Percentiles rank a stretch among this genome's conserved stretches.
Conservation (phyloP, 2,797 vertebrate genomes). For the Anableps anableps region DNA sequence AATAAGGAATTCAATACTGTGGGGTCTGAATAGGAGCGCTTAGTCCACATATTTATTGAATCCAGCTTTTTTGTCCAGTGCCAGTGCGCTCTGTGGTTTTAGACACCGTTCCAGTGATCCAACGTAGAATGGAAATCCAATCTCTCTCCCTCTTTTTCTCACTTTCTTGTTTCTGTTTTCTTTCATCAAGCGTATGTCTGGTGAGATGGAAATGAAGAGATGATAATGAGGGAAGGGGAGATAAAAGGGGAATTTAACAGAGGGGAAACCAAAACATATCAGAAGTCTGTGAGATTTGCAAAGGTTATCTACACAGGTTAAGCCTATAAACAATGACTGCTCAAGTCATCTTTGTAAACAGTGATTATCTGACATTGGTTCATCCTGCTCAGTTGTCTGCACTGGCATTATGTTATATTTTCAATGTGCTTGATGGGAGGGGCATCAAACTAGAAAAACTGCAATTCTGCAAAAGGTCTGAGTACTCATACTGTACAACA, state of each 20-base stretch:
- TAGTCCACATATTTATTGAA: slow-evolving; percentile 85
- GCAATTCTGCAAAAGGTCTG: neutral
- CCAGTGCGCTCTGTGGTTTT: slow-evolving; percentile 82
- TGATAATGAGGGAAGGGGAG: slow-evolving; percentile 17
- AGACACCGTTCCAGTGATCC: slow-evolving; percentile 80
- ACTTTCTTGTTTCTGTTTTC: slow-evolving; percentile 51
- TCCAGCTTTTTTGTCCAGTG: slow-evolving; percentile 82
- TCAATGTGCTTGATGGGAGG: neutral
- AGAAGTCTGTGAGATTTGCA: slow-evolving; percentile 2
- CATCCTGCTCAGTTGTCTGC: slow-evolving; percentile 25
- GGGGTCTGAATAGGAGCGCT: slow-evolving; percentile 77
- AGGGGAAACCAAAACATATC: slow-evolving; percentile 12
- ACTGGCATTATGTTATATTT: neutral
- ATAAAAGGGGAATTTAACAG: slow-evolving; percentile 20
- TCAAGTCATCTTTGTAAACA: neutral
- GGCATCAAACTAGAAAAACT: neutral
- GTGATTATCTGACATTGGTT: slow-evolving; percentile 29
- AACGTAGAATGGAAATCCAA: slow-evolving; percentile 80
- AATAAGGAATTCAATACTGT: slow-evolving; percentile 81
- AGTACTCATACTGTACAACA: neutral
- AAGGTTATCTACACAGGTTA: slow-evolving; percentile 18
- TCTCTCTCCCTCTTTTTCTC: slow-evolving; percentile 36
- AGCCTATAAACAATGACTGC: neutral
- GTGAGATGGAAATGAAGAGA: slow-evolving; percentile 37
- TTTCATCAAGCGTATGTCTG: slow-evolving; percentile 51